Conservation (phyloP, 2,113 vertebrate genomes). For the Tiliqua scincoides region DNA sequence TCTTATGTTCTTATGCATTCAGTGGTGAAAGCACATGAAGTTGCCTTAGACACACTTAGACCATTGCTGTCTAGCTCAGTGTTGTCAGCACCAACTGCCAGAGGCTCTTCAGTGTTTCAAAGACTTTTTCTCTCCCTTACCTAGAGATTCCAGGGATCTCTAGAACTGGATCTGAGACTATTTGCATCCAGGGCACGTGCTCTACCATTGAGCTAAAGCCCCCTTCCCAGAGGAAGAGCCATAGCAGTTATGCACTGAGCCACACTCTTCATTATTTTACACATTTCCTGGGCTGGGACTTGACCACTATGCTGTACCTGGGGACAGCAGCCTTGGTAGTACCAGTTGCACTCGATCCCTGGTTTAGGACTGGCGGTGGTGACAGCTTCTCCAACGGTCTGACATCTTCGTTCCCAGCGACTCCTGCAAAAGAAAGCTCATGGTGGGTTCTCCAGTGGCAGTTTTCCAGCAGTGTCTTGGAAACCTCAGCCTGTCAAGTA, state of each 20-base stretch:
- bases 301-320: constrained; percentile 37
- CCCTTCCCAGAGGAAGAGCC: no score
- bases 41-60: no score
- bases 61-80: no score
- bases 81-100: no score
- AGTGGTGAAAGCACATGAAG: no score
- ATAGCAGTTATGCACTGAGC: not conserved
- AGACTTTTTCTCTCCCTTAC: no score
- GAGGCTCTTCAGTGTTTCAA: no score
- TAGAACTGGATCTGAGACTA: no score
- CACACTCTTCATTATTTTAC: not conserved
- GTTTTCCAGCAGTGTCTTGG: not conserved
- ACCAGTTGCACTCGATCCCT: constrained; percentile 26
- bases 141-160: no score
- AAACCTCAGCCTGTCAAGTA: constrained; percentile 25
- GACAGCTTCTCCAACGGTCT: constrained; percentile 66
- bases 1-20: no score
- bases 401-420: constrained; percentile 39
- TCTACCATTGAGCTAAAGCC: no score
- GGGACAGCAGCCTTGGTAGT: not conserved
- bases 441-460: not conserved
- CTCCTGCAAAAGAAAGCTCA: constrained; percentile 44
- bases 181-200: no score
- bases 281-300: not conserved
- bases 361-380: constrained; percentile 5